Evolutionary conservation across 2,888 invertebrate species (phyloP), one percentile per base, ranked within the genome.

Genomic region (Isotomurus palustris): DNA sequence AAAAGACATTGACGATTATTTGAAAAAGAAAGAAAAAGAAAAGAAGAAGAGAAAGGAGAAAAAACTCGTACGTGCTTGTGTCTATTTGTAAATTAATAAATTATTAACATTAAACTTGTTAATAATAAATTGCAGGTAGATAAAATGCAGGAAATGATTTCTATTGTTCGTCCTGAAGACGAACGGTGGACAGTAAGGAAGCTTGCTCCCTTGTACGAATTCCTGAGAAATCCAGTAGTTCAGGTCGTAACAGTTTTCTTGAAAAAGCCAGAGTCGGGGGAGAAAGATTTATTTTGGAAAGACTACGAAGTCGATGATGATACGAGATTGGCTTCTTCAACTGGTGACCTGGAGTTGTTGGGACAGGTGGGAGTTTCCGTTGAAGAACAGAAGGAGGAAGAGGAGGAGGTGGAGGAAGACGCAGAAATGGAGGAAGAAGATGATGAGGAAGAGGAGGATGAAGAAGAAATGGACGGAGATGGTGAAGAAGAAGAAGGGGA

Each of bases 151-250:
- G 64, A 66, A 21, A 50, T 68, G 1, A 56, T 68, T 14, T 47
- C 57, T 1, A 44, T 66, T 27, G 60, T 68, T 3, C 48, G 24
- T 12, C 40, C 62, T 1, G 54, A 60, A 32, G 68, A 68, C 47
- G 48, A 58, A 12, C 56, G 68, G 29, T 68, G 64, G 58, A 62
- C 66, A 17, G 55, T 53, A n/a, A 64, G 62, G 60, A 64, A 58
- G 2, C 54, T 66, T 27, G 50, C 58, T 12, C 64, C 68, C 1
- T 52, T 68, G 3, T 60, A 58, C 32, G 61, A 66, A 12, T 67
- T 68, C 38, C 55, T 68, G n/a, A 54, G 60, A 10, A 53, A 54
- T 2, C 59, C 62, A 6, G 47, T 58, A 2, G 55, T 60, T 10
- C 56, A 60, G 12, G 55, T 66, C 2, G 47, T 66, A n/a, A 64